phyloP scores from a whole-genome alignment of 2,113 vertebrate genomes.

The Bubo blakistoni region DNA sequence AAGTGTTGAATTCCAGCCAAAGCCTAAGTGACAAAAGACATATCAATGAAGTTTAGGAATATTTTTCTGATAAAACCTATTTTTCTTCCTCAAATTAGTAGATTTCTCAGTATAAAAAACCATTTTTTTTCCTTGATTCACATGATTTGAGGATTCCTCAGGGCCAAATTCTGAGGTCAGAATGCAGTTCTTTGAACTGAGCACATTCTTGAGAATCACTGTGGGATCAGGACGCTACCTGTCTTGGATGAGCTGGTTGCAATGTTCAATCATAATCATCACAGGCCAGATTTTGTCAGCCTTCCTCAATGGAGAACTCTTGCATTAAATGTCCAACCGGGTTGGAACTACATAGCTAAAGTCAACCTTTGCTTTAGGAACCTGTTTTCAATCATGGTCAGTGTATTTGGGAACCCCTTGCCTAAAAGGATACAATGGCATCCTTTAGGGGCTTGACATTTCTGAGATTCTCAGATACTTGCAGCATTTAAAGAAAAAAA shows the following conservation, averaged over 20 bases:
- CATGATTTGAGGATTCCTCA: neutral
- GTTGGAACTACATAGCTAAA: neutral
- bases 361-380: neutral
- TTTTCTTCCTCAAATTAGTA: neutral
- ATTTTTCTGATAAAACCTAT: neutral
- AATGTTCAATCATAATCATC: neutral
- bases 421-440: neutral
- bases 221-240: neutral
- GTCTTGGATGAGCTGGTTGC: neutral
- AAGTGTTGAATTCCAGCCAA: neutral
- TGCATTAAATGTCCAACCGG: neutral
- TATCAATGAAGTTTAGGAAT: neutral
- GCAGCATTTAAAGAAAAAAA: neutral
- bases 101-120: neutral
- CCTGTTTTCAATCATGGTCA: neutral
- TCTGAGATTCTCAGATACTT: neutral
- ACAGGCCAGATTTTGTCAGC: neutral
- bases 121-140: neutral
- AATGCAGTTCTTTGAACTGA: neutral
- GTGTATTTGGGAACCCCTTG: neutral
- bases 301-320: neutral
- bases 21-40: neutral
- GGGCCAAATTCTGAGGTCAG: neutral
- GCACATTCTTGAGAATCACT: neutral
- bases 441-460: neutral